Conservation (phyloP, 2,113 vertebrate species). For the Terrapene triunguis region DNA sequence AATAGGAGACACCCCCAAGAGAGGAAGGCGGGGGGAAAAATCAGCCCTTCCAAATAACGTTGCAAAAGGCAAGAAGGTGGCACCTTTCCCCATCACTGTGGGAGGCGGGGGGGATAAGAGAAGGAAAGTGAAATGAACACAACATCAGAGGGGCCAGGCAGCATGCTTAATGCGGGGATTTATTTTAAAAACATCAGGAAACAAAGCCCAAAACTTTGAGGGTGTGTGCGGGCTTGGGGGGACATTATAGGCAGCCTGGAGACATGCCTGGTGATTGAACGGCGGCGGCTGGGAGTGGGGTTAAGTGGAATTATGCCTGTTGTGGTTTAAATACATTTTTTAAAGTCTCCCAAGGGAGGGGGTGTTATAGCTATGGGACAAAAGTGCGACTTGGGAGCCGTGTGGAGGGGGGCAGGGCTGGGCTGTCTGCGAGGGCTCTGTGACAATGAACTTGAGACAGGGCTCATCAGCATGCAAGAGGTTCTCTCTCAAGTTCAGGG, state of each 20-base stretch:
- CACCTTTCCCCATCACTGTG: too few relatives aligned
- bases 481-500: slow-evolving; percentile 81
- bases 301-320: not conserved
- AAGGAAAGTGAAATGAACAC: not conserved
- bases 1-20: not conserved
- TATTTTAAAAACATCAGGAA: too few relatives aligned
- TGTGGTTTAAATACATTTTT: slow-evolving; percentile 20
- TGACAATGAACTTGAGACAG: slow-evolving; percentile 89
- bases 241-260: too few relatives aligned
- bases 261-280: not conserved
- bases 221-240: too few relatives aligned
- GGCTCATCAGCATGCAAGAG: slow-evolving; percentile 84
- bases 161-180: too few relatives aligned
- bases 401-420: not conserved
- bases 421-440: slow-evolving; percentile 39
- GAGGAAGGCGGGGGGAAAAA: not conserved
- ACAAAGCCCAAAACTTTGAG: not conserved
- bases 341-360: not conserved
- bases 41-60: not conserved
- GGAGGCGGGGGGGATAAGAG: too few relatives aligned
- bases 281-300: not conserved
- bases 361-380: not conserved
- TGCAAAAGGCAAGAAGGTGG: not conserved
- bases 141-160: too few relatives aligned
- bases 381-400: slow-evolving; percentile 17